phyloP scores from a whole-genome alignment of 1,140 invertebrate genomes.

The Pseudomyrmex sp. region DNA sequence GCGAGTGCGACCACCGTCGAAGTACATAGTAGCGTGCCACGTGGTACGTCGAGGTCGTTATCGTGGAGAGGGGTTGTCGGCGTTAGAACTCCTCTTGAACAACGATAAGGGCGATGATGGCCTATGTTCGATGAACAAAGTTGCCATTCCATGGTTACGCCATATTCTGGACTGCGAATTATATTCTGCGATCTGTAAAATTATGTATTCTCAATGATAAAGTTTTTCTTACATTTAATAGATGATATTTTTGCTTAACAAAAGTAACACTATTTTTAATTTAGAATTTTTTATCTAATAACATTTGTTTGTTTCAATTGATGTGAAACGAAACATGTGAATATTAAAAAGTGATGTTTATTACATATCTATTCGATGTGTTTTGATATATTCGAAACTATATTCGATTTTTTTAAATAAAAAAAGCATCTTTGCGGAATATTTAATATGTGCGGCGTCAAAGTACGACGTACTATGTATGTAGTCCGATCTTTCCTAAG shows the following conservation, averaged over 20 bases:
- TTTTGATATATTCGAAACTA: too few species aligned
- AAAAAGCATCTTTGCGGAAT: not conserved
- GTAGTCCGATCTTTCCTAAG: not conserved
- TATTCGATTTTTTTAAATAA: not conserved
- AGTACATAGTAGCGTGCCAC: slow-evolving; percentile 65
- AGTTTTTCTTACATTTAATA: too few species aligned
- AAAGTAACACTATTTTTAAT: too few species aligned
- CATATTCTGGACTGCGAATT: not conserved
- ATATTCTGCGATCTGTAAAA: not conserved
- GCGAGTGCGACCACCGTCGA: slow-evolving; percentile 63
- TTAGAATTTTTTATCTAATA: too few species aligned
- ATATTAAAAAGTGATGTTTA: too few species aligned
- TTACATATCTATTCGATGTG: too few species aligned
- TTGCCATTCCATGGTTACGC: not conserved
- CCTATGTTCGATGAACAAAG: not conserved
- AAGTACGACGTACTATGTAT: too few species aligned
- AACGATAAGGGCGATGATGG: slow-evolving; percentile 1
- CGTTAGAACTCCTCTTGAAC: slow-evolving; percentile 10
- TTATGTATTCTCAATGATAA: not conserved
- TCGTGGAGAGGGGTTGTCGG: slow-evolving; percentile 27
- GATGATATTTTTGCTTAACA: too few species aligned
- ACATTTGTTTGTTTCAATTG: too few species aligned
- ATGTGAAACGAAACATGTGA: too few species aligned
- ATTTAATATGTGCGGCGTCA: too few species aligned
- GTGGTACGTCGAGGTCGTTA: slow-evolving; percentile 74